Evolutionary conservation across 2,888 invertebrate genomes (phyloP).

Genomic region (Meiosimyza platycephala): DNA sequence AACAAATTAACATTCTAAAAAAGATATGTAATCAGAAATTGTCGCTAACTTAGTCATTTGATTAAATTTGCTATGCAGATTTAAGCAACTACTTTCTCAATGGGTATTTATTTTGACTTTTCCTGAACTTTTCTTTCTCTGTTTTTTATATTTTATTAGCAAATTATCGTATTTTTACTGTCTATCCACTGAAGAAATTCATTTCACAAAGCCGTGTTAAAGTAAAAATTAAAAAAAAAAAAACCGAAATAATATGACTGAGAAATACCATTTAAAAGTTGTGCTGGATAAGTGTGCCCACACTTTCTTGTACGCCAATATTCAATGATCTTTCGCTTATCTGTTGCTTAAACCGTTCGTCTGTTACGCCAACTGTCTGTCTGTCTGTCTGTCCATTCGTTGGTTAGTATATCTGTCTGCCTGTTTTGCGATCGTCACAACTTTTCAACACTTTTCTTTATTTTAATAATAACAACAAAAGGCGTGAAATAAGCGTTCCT

Average conservation of each 20-base stretch:
- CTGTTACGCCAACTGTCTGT: background rate
- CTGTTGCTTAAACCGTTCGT: background rate
- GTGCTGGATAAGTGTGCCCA: constrained; percentile 13
- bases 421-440: constrained; percentile 22
- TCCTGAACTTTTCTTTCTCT: too few species aligned
- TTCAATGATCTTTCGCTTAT: background rate
- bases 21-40: too few species aligned
- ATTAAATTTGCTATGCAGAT: too few species aligned
- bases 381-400: background rate
- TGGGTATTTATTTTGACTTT: too few species aligned
- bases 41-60: too few species aligned
- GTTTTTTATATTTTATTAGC: too few species aligned
- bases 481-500: constrained; percentile 55
- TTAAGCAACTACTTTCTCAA: too few species aligned
- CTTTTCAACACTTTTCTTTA: constrained; percentile 42
- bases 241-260: background rate
- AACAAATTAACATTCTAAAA: too few species aligned
- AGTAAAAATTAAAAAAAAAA: background rate
- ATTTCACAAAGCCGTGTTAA: too few species aligned
- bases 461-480: constrained; percentile 59
- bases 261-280: background rate
- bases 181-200: too few species aligned
- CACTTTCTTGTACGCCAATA: background rate
- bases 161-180: too few species aligned
- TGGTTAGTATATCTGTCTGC: background rate